Evolutionary conservation across 2,888 invertebrate species (phyloP).

Genomic region (Cerastoderma edule): DNA sequence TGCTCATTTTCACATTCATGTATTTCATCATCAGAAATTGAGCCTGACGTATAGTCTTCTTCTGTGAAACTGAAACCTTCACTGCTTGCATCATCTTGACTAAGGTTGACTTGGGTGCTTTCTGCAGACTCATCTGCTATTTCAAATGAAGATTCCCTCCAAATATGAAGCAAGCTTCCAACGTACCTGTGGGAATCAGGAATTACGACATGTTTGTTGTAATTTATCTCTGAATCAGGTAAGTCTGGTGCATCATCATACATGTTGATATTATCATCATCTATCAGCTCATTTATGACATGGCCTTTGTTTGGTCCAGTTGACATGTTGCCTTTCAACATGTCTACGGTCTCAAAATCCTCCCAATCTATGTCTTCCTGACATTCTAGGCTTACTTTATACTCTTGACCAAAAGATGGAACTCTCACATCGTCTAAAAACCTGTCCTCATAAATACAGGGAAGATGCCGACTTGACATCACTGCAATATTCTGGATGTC

Average conservation of each 20-base stretch:
- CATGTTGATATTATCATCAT: constrained; percentile 16
- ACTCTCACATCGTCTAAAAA: constrained; percentile 28
- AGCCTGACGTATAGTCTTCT: constrained; percentile 15
- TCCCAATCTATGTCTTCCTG: constrained; percentile 60
- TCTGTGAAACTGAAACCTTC: constrained; percentile 22
- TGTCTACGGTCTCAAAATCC: constrained; percentile 23
- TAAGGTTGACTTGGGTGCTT: constrained; percentile 26
- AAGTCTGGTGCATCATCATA: constrained; percentile 31
- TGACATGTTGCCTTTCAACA: background rate
- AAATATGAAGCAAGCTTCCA: constrained; percentile 36
- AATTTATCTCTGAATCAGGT: constrained; percentile 30
- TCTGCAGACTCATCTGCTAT: constrained; percentile 18
- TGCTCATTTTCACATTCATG: background rate
- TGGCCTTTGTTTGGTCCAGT: background rate
- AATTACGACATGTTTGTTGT: constrained; percentile 13
- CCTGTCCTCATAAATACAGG: constrained; percentile 31
- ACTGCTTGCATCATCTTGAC: constrained; percentile 26
- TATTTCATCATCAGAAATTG: background rate
- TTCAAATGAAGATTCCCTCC: constrained; percentile 37
- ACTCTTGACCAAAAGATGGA: constrained; percentile 6
- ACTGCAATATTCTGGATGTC: background rate
- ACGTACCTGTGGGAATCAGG: constrained; percentile 34
- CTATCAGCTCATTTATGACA: background rate
- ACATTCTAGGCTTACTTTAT: constrained; percentile 50
- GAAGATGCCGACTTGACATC: constrained; percentile 1